Conservation (phyloP, 2,888 invertebrate genomes). For the Melieria crassipennis region DNA sequence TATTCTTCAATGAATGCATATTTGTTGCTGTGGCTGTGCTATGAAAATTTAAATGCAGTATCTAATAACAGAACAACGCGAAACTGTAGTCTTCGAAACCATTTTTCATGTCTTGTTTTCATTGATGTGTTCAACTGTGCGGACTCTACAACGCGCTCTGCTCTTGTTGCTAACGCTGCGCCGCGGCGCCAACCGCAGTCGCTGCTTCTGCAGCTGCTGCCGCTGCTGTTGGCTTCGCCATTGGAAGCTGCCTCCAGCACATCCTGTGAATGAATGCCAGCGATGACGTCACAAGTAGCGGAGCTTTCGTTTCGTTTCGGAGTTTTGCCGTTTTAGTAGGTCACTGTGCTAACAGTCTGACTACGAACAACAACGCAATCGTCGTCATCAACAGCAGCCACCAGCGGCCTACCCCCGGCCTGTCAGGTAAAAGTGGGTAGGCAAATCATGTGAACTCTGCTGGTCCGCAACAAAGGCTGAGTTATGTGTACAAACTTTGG, state of each 20-base stretch:
- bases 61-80: background rate
- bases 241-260: too few relatives aligned
- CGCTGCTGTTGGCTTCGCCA: constrained; percentile 8
- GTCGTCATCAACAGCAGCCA: background rate
- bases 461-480: too few relatives aligned
- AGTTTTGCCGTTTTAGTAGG: constrained; percentile 51
- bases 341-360: constrained; percentile 63
- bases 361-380: too few relatives aligned
- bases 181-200: background rate
- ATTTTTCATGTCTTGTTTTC: constrained; percentile 24
- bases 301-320: constrained; percentile 21
- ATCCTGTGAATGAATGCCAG: constrained; percentile 62
- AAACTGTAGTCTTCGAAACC: constrained; percentile 40
- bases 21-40: constrained; percentile 7
- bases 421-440: background rate
- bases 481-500: too few relatives aligned
- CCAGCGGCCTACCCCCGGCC: background rate
- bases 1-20: constrained; percentile 24
- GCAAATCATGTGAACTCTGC: too few relatives aligned
- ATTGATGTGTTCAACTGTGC: background rate
- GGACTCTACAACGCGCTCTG: background rate
- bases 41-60: background rate
- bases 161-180: background rate
- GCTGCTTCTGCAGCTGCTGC: constrained; percentile 15
- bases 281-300: constrained; percentile 55